Evolutionary conservation across 2,113 vertebrate species (phyloP), one percentile per base, ranked within the genome.

Genomic region (Callocephalon fimbriatum): DNA sequence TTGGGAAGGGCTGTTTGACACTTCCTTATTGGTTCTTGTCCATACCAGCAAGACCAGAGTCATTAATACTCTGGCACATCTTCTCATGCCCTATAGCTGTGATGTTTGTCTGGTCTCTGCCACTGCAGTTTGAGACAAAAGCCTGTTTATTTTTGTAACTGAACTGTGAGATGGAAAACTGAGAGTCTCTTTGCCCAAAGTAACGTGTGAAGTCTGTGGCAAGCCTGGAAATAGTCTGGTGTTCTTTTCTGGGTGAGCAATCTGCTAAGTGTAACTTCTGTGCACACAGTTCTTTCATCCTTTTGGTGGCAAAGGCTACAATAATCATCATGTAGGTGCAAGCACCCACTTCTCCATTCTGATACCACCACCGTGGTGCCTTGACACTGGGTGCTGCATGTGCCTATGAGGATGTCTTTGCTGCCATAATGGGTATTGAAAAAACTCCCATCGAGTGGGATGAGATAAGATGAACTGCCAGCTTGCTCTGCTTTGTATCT

Each of bases 281-380:
- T 31, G 6, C 38, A 7, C 3, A 5, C 72, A 68, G 4, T 63
- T 93, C 44, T 90, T 83, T 40, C 27, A 26, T 77, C 68, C 66
- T 38, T 81, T 35, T 54, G 70, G n/a, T 77, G 54, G 40, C 32
- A 51, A 68, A 75, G 48, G 51, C 65, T 29, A 14, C 37, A 45
- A 0, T n/a, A 72, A 70, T 38, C n/a, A 29, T 32, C 12, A 1
- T 13, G 29, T 35, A 65, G 73, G 45, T 1, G 2, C 44, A 56
- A 22, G 6, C 37, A 82, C 37, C 14, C 10, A 3, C 17, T 84
- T 90, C 20, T 29, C 16, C 37, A 2, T 40, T 54, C 71, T 26
- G 6, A 1, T 35, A 5, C 38, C 47, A 18, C n/a, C 32, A 10
- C 10, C 0, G 4, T 38, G 42, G 51, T 20, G 5, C 44, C 73